Base-by-base conservation (phyloP, 1,140 invertebrate genomes). In the Cotesia glomerata region DNA sequence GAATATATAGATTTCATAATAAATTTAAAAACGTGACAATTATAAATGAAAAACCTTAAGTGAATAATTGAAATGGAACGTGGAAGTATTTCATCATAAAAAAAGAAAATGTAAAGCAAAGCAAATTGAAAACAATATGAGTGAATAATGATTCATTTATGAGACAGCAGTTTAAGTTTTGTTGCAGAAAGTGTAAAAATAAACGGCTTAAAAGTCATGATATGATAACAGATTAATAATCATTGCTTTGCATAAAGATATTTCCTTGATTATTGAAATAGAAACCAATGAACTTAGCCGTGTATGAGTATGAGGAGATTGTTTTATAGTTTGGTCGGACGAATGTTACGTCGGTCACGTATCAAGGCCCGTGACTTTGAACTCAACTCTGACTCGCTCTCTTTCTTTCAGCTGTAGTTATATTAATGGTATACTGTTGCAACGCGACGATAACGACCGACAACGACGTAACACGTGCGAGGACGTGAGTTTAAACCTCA, bases 301-400 rank as follows among this genome's bases (percentile, higher is more conserved):
- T 3, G n/a, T 14, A 54, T 54, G 4, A 54, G 13, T 16, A n/a
- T 11, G 9, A 58, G 7, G 16, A 26, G 18, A 18, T 26, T 7
- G 14, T 18, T 16, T 18, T 18, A 58, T 18, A 26, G 16, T 58
- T 58, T 58, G 7, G n/a, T 58, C 7, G 18, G 18, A 9, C 18
- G 56, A 58, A 26, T 16, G 35, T 58, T 72, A 58, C 70, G 32
- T 72, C 63, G 70, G 70, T 72, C 62, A 66, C 70, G 63, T 66
- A 56, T 49, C 34, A 59, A 66, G 34, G 76, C 74, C 76, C 80
- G 71, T 79, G 79, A 79, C 79, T 80, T 80, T 80, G 76, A 81
- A 81, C 77, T 76, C 62, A 64, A 13, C 34, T 45, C 39, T 52
- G 32, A 36, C 52, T 72, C 34, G 26, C 13, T 67, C 61, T 65